Conservation (phyloP, 2,113 vertebrate genomes). For the Arvicanthis niloticus region DNA sequence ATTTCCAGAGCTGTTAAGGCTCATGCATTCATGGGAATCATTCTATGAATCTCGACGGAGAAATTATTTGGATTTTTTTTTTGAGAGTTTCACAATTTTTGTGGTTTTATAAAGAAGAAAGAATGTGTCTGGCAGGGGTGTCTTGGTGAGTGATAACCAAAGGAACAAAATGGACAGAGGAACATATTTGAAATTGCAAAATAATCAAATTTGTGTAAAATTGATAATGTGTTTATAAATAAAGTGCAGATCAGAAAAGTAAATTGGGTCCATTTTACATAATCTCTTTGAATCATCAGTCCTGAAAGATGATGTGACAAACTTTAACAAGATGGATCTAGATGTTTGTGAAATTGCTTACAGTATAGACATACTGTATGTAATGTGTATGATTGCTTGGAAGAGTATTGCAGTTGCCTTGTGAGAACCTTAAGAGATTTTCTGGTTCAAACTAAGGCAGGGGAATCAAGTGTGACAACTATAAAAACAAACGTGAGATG, state of each 20-base stretch:
- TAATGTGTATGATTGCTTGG: neutral
- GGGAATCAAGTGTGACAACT: neutral
- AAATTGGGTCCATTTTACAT: neutral
- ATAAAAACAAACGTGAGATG: neutral
- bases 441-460: neutral
- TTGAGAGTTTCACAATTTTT: neutral
- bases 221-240: neutral
- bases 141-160: neutral
- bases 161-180: neutral
- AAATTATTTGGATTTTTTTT: neutral
- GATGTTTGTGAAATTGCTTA: neutral
- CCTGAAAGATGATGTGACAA: neutral
- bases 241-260: neutral
- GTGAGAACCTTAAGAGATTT: neutral
- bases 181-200: neutral
- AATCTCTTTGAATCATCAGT: neutral
- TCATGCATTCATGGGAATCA: neutral
- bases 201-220: neutral
- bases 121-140: neutral
- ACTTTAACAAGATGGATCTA: constrained; percentile 12
- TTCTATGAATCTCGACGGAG: neutral
- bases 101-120: neutral
- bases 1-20: neutral
- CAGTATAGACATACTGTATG: neutral
- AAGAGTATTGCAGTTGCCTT: neutral